phyloP scores from a whole-genome alignment of 1,140 invertebrate genomes.

The Zaprionus tsacasi region DNA sequence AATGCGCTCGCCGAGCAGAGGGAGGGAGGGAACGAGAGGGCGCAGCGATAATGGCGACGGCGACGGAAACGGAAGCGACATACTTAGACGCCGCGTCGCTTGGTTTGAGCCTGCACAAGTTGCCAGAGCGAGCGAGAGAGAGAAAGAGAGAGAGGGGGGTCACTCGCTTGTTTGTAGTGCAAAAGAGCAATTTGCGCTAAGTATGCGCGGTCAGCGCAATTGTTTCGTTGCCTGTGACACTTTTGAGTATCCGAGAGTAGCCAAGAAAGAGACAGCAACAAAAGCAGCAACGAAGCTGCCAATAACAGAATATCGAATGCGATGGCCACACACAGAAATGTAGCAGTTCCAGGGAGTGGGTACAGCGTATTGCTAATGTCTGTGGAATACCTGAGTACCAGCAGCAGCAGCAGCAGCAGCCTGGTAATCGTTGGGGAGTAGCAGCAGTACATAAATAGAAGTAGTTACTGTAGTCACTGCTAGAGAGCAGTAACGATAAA shows the following conservation, averaged over 20 bases:
- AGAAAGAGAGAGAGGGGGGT: neutral
- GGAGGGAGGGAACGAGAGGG: slow-evolving; percentile 11
- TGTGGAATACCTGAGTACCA: neutral
- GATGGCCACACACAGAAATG: neutral
- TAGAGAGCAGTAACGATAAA: neutral
- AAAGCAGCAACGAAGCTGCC: too few relatives aligned
- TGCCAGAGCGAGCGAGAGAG: neutral
- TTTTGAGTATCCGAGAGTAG: slow-evolving; percentile 5
- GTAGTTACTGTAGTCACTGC: neutral
- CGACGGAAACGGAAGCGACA: slow-evolving; percentile 75
- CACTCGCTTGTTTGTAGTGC: slow-evolving; percentile 48
- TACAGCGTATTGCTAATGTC: neutral
- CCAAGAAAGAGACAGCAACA: too few relatives aligned
- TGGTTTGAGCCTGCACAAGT: slow-evolving; percentile 7
- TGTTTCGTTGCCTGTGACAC: slow-evolving; percentile 30
- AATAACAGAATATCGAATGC: slow-evolving; percentile 6
- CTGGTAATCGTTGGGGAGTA: neutral
- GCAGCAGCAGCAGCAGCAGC: neutral
- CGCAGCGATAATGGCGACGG: slow-evolving; percentile 62
- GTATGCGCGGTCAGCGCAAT: slow-evolving; percentile 59
- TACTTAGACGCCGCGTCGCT: slow-evolving; percentile 58
- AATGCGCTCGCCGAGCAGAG: slow-evolving; percentile 45
- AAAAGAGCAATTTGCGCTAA: slow-evolving; percentile 63
- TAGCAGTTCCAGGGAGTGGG: neutral
- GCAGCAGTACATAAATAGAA: neutral